These are phyloP conservation scores for Seira sanloemensis DNA, from an alignment of 2,888 invertebrate genomes.

Conservation along the genomic window DNA sequence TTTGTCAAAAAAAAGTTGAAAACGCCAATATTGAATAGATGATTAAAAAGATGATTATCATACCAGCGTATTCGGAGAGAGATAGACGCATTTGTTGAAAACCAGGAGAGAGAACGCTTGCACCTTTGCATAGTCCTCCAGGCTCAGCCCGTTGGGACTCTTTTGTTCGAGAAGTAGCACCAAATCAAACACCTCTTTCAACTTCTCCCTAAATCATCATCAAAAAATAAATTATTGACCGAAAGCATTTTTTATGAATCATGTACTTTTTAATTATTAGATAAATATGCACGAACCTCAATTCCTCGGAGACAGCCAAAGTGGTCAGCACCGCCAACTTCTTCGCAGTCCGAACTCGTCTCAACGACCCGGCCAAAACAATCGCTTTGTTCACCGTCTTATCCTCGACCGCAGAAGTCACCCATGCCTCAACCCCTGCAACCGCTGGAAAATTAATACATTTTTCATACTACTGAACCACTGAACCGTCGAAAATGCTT, in stretches of 20 bases:
- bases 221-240: not conserved
- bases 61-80: slow-evolving; percentile 40
- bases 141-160: slow-evolving; percentile 10
- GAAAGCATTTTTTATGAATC: not conserved
- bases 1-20: not conserved
- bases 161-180: slow-evolving; percentile 20
- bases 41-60: not conserved
- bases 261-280: not conserved
- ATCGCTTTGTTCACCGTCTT: slow-evolving; percentile 38
- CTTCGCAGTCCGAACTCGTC: slow-evolving; percentile 36
- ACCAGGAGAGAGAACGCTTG: slow-evolving; percentile 30
- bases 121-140: slow-evolving; percentile 48
- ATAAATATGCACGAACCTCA: slow-evolving; percentile 30
- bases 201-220: slow-evolving; percentile 37
- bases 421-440: slow-evolving; percentile 48
- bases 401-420: slow-evolving; percentile 50
- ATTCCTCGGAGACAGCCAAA: slow-evolving; percentile 41
- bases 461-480: too few relatives aligned
- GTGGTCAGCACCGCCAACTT: slow-evolving; percentile 48
- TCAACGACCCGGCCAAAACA: slow-evolving; percentile 47
- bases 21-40: not conserved
- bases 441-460: too few relatives aligned
- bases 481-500: not conserved
- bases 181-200: slow-evolving; percentile 27
- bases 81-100: slow-evolving; percentile 45